Evolutionary conservation across 2,113 vertebrate genomes (phyloP).

Genomic region (Equus quagga): DNA sequence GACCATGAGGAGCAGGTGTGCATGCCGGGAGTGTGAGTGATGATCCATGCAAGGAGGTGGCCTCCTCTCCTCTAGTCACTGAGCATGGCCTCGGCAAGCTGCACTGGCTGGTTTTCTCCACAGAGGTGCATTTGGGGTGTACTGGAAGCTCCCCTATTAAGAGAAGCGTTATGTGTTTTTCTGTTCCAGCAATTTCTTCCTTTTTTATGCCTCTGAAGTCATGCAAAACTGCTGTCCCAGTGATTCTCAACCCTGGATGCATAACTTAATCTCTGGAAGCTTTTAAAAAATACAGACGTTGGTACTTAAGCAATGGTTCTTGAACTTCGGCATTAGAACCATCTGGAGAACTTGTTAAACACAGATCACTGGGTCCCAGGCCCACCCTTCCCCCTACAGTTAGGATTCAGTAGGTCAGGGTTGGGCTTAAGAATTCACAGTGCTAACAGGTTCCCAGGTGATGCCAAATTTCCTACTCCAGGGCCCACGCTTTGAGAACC

Average conservation of each 20-base stretch:
- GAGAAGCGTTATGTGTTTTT: background rate
- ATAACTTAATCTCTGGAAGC: background rate
- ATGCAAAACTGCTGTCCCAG: background rate
- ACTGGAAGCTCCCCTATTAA: background rate
- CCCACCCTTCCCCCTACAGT: fast-evolving
- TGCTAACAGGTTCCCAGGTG: background rate
- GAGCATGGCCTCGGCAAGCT: background rate
- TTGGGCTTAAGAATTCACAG: background rate
- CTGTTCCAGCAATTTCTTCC: background rate
- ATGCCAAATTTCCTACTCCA: background rate
- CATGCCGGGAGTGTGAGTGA: too few species aligned
- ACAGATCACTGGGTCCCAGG: background rate
- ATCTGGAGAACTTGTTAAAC: background rate
- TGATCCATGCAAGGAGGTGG: background rate
- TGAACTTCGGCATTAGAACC: background rate
- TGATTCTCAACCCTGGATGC: background rate
- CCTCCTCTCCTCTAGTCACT: background rate
- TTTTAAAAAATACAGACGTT: background rate
- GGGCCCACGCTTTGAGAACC: background rate
- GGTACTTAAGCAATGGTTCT: background rate
- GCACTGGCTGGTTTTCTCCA: background rate
- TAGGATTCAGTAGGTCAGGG: background rate
- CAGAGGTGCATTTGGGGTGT: background rate
- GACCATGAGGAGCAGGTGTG: background rate
- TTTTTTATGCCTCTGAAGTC: background rate